Evolutionary conservation across 2,113 vertebrate species (phyloP).

Genomic region (Marmota monax): DNA sequence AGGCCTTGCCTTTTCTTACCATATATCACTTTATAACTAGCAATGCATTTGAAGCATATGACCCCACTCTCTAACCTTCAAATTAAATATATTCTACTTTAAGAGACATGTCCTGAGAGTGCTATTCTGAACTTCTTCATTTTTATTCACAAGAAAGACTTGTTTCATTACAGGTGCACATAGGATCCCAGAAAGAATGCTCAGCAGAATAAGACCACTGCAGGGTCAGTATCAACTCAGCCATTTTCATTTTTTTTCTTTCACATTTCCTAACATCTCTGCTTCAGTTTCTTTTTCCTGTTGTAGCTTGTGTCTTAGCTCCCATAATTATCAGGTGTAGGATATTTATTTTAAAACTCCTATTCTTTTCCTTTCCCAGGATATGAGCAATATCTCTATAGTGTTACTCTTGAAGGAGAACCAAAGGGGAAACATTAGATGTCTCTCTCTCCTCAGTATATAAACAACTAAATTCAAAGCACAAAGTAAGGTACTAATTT

Average conservation of each 20-base stretch:
- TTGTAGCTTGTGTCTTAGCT: background rate
- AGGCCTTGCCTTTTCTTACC: background rate
- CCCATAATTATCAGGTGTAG: background rate
- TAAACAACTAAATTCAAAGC: background rate
- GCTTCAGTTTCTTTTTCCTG: background rate
- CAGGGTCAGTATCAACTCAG: background rate
- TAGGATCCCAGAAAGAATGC: background rate
- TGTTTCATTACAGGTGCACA: background rate
- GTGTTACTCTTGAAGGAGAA: background rate
- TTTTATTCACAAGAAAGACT: background rate
- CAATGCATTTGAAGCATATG: background rate
- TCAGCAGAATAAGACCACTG: background rate
- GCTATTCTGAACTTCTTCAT: background rate
- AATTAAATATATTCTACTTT: background rate
- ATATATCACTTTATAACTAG: background rate
- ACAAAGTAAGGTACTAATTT: background rate
- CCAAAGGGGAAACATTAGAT: background rate
- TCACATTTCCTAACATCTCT: background rate
- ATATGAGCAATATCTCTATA: background rate
- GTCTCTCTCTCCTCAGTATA: background rate
- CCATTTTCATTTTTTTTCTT: background rate
- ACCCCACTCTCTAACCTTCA: background rate
- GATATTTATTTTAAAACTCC: background rate
- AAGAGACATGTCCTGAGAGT: background rate
- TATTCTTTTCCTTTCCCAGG: background rate